phyloP scores from a whole-genome alignment of 2,888 invertebrate genomes.

The Acanthosepion esculentum region DNA sequence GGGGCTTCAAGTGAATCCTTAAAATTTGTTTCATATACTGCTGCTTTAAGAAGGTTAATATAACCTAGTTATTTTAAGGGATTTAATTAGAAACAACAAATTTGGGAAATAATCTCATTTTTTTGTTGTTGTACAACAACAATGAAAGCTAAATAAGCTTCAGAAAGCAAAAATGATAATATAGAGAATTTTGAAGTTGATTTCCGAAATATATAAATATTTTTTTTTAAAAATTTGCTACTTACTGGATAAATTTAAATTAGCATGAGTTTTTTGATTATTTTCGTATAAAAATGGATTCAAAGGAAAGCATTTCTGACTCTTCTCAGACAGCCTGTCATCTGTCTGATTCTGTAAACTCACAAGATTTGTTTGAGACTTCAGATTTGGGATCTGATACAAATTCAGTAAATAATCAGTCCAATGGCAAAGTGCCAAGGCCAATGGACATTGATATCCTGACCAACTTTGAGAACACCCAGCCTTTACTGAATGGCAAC shows the following conservation, averaged over 20 bases:
- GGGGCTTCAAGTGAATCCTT: neutral
- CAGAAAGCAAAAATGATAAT: neutral
- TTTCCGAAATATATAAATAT: neutral
- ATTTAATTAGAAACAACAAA: neutral
- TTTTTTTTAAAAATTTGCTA: neutral
- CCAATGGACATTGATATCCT: constrained; percentile 43
- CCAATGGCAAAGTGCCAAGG: neutral
- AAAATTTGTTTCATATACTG: neutral
- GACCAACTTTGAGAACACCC: neutral
- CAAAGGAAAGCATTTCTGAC: neutral
- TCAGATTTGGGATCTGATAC: neutral
- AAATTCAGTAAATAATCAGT: neutral
- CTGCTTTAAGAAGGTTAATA: neutral
- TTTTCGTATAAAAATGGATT: neutral
- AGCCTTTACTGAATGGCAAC: neutral
- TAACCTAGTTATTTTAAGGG: too few relatives aligned
- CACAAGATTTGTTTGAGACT: neutral
- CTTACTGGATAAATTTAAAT: too few relatives aligned
- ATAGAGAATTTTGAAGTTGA: neutral
- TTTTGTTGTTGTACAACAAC: too few relatives aligned
- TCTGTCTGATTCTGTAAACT: neutral
- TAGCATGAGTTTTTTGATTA: too few relatives aligned
- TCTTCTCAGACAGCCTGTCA: neutral
- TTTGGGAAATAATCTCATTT: neutral
- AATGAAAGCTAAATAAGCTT: neutral